phyloP scores from a whole-genome alignment of 1,140 invertebrate species.

The Drosophila murphyi region DNA sequence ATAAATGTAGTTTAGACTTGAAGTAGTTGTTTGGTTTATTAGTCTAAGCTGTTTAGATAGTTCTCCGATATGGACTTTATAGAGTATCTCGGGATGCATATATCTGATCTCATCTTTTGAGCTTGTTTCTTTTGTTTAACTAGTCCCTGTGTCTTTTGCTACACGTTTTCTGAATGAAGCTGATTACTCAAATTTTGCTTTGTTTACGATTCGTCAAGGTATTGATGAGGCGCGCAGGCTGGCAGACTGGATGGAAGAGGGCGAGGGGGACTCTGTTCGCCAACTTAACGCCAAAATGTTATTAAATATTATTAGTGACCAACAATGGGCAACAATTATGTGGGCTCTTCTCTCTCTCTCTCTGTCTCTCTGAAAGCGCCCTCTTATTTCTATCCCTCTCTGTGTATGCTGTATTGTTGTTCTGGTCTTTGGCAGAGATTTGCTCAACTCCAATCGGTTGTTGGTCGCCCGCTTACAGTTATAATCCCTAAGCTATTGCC shows the following conservation, averaged over 20 bases:
- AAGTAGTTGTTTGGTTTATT: too few species aligned
- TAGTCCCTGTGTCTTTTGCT: conserved; percentile 54
- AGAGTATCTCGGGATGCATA: conserved; percentile 48
- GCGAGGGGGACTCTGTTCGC: conserved; percentile 27
- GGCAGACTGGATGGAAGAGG: not conserved
- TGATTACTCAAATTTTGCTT: conserved; percentile 82
- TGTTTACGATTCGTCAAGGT: conserved; percentile 80
- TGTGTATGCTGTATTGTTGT: conserved; percentile 11
- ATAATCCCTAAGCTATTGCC: conserved; percentile 80
- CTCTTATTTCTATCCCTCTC: not conserved
- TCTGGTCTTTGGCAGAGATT: conserved; percentile 8
- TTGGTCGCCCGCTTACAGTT: conserved; percentile 56
- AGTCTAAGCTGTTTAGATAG: not conserved
- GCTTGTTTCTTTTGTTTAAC: conserved; percentile 43
- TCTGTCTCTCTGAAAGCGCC: not conserved
- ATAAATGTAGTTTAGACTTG: too few species aligned
- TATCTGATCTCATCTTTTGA: conserved; percentile 16
- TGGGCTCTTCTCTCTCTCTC: conserved; percentile 30
- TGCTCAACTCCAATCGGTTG: conserved; percentile 31
- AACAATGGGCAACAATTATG: conserved; percentile 70
- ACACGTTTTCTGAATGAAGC: conserved; percentile 80
- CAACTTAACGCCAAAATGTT: conserved; percentile 72
- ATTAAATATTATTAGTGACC: conserved; percentile 78
- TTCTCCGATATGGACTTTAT: not conserved
- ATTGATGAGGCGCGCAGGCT: conserved; percentile 54